phyloP scores from a whole-genome alignment of 2,888 invertebrate species.

The Macaria notata region DNA sequence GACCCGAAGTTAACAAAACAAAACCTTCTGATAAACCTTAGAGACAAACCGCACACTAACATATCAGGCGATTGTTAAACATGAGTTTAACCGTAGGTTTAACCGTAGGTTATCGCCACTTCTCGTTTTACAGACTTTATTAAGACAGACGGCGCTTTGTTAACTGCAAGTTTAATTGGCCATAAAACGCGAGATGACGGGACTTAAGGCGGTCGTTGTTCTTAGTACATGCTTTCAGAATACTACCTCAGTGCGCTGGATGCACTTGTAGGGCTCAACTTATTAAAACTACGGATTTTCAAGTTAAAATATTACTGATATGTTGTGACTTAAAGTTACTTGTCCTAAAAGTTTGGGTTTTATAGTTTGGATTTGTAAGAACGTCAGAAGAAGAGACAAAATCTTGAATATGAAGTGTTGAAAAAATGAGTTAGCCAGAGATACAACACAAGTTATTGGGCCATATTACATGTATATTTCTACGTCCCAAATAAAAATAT shows the following conservation, averaged over 20 bases:
- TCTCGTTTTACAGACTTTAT: constrained; percentile 58
- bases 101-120: constrained; percentile 41
- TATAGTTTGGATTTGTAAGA: no score
- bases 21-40: constrained; percentile 30
- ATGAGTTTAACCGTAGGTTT: constrained; percentile 45
- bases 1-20: constrained; percentile 17
- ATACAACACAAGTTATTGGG: no score
- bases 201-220: constrained; percentile 30
- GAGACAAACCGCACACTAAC: constrained; percentile 25
- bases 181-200: constrained; percentile 59
- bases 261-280: no score
- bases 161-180: constrained; percentile 61
- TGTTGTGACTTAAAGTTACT: no score
- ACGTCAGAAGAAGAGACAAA: no score
- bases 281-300: no score
- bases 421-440: no score
- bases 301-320: no score
- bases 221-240: constrained; percentile 5
- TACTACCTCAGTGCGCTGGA: neutral
- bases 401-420: no score
- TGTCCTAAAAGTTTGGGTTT: no score
- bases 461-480: no score
- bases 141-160: constrained; percentile 60
- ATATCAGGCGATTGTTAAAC: constrained; percentile 37
- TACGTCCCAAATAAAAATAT: no score